Evolutionary conservation across 2,797 vertebrate species (phyloP), one percentile per base, ranked within the genome.

Genomic region (Pempheris klunzingeri): DNA sequence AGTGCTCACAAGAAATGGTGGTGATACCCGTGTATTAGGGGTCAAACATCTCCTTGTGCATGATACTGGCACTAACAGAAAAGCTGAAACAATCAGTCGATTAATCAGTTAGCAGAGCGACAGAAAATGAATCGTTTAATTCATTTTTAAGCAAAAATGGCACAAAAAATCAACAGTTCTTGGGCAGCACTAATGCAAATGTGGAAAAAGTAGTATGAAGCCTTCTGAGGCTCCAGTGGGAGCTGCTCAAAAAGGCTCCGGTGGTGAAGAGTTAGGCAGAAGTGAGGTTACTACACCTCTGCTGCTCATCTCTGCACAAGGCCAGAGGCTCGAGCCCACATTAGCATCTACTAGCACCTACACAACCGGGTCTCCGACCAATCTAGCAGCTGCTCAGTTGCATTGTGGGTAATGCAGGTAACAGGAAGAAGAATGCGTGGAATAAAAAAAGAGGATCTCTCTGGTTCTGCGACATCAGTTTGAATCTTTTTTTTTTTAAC

Each of bases 1-100:
- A 18, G 46, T 38, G 46, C n/a, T 43, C 22, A 43, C 44, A 72
- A 79, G 41, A 80, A 71, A 73, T 18, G 6, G 12, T 32, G 22
- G 1, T n/a, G 7, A 11, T 11, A 11, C 4, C 5, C 2, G 3
- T 22, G 30, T 8, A 2, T 47, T 18, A n/a, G 12, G 13, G 60
- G 18, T 47, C 17, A 9, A 59, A 30, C n/a, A 15, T 20, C 15
- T 71, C 15, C n/a, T 44, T 32, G 1, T 55, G 30, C 18, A 61
- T 47, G 32, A 53, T 15, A 34, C 11, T 13, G 15, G 28, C 9
- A 22, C 10, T 20, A 28, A 44, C 3, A 32, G 30, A 32, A 32
- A 32, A 32, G 30, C 30, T 32, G 30, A 32, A n/a, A n/a, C n/a
- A n/a, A n/a, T n/a, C n/a, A n/a, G 17, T 17, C 11, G 3, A 7